A percentile compares a stretch with the other conserved stretches of the same genome.
Evolutionary conservation across 2,888 invertebrate species (phyloP).

Genomic region (Alentia gelatinosa): DNA sequence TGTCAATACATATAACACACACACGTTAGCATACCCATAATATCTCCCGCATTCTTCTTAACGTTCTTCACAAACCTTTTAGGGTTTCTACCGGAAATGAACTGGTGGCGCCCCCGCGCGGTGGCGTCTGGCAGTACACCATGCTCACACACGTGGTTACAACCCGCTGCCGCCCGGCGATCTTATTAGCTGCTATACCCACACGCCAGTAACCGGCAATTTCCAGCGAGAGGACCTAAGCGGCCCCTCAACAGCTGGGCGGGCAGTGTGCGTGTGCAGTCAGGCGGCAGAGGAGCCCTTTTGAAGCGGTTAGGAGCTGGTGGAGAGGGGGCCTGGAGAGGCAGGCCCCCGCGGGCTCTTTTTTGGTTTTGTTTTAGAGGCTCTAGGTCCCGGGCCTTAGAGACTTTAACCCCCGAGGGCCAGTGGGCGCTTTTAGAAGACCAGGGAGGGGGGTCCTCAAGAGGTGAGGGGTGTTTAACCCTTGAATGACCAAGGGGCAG

Average conservation of each 20-base stretch:
- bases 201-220: not conserved
- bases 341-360: not conserved
- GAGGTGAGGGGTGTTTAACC: not conserved
- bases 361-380: not conserved
- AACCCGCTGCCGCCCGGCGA: not conserved
- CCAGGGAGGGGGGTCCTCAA: not conserved
- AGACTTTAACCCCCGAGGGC: too few species aligned
- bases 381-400: not conserved
- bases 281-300: conserved; percentile 6
- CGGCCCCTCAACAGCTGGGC: conserved; percentile 27
- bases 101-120: not conserved
- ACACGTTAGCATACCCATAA: not conserved
- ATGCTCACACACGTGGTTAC: not conserved
- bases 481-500: conserved; percentile 21
- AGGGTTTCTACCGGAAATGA: not conserved
- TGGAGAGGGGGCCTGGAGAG: too few species aligned
- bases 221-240: not conserved
- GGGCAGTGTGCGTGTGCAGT: not conserved
- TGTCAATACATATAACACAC: not conserved
- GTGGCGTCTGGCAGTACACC: not conserved
- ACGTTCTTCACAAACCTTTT: conserved; percentile 1
- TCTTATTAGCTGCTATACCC: conserved; percentile 27
- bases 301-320: not conserved
- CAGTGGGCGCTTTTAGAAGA: too few species aligned
- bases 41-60: not conserved